phyloP scores from a whole-genome alignment of 2,113 vertebrate species.

The Dissostichus mawsoni region DNA sequence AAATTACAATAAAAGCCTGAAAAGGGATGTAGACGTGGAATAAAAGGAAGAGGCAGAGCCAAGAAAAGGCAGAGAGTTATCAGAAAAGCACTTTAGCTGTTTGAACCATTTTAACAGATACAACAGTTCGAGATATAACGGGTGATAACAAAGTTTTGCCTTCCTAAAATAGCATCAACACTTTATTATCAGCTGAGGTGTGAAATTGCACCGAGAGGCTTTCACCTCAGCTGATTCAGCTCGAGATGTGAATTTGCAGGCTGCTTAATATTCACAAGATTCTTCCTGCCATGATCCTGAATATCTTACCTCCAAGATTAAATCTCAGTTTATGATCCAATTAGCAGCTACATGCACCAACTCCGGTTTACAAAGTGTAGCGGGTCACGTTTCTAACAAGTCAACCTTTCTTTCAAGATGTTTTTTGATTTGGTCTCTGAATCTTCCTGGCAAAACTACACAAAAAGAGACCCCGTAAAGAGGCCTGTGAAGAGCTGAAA shows the following conservation, averaged over 20 bases:
- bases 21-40: not conserved
- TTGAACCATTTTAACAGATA: not conserved
- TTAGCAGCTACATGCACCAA: slow-evolving; percentile 36
- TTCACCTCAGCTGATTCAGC: slow-evolving; percentile 39
- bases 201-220: slow-evolving; percentile 52
- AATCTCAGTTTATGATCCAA: slow-evolving; percentile 39
- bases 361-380: not conserved
- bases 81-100: not conserved
- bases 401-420: not conserved
- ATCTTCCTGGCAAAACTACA: no score
- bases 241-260: slow-evolving; percentile 47
- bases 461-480: no score
- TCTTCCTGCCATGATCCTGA: slow-evolving; percentile 33
- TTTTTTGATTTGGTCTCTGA: no score
- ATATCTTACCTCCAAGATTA: slow-evolving; percentile 1
- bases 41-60: not conserved
- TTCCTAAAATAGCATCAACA: slow-evolving; percentile 55
- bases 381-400: slow-evolving; percentile 17
- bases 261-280: slow-evolving; percentile 55
- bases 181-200: slow-evolving; percentile 65
- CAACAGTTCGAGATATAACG: slow-evolving; percentile 19
- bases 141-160: slow-evolving; percentile 4
- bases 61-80: not conserved
- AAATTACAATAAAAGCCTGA: no score
- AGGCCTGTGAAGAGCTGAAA: no score